phyloP scores from a whole-genome alignment of 2,888 invertebrate genomes.

The Ophion costatus region DNA sequence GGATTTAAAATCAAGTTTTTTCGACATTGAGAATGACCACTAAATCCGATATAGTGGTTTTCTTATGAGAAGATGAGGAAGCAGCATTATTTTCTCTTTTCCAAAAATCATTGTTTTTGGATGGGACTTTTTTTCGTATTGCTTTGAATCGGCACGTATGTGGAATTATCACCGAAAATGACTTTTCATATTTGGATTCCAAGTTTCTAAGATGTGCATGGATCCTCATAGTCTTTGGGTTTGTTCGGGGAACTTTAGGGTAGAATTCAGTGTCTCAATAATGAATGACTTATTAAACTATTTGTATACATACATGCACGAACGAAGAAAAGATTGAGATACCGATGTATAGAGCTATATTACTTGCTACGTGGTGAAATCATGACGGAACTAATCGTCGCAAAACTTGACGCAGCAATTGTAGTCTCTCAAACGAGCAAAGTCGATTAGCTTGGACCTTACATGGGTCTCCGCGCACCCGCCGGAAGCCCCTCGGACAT shows the following conservation, averaged over 20 bases:
- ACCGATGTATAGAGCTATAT: neutral
- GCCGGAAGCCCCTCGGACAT: slow-evolving; percentile 80
- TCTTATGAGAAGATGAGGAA: neutral
- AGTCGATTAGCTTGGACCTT: slow-evolving; percentile 80
- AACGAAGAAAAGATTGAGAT: neutral
- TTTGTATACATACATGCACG: neutral
- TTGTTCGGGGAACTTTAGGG: neutral
- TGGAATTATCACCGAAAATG: neutral
- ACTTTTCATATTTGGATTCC: neutral
- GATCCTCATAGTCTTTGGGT: neutral
- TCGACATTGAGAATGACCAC: neutral
- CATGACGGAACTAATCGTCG: slow-evolving; percentile 36
- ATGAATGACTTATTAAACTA: neutral
- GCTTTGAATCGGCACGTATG: neutral
- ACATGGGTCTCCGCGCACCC: slow-evolving; percentile 67
- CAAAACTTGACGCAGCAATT: slow-evolving; percentile 42
- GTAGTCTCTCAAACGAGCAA: slow-evolving; percentile 69
- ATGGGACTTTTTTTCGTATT: neutral
- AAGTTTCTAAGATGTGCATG: neutral
- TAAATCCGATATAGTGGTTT: neutral
- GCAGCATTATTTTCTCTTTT: too few species aligned
- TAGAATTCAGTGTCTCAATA: neutral
- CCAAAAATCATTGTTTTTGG: too few species aligned
- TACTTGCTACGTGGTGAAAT: neutral
- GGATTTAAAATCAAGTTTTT: neutral